Percentiles rank a stretch among this genome's conserved stretches.
Evolutionary conservation across 2,797 vertebrate genomes (phyloP).

Genomic region (Rhinichthys osculus): DNA sequence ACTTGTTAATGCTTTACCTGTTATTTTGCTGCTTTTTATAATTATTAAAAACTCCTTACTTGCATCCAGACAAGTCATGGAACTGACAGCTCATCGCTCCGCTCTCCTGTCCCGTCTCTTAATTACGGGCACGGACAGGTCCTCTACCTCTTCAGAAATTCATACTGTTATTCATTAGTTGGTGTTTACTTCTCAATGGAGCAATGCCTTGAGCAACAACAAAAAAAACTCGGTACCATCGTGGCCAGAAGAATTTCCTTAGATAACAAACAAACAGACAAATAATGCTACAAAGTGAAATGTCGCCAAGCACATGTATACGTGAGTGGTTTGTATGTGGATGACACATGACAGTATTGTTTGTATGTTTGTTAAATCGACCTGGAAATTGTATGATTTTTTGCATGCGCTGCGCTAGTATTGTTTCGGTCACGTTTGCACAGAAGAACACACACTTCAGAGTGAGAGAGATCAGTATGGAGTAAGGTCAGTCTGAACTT

Average conservation of each 20-base stretch:
- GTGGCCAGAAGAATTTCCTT: slow-evolving; percentile 63
- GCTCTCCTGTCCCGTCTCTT: slow-evolving; percentile 67
- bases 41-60: slow-evolving; percentile 37
- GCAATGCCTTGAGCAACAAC: slow-evolving; percentile 78
- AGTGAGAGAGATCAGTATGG: slow-evolving; percentile 48
- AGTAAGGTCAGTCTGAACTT: slow-evolving; percentile 41
- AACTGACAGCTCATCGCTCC: slow-evolving; percentile 63
- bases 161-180: slow-evolving; percentile 66
- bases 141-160: slow-evolving; percentile 82
- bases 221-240: slow-evolving; percentile 30
- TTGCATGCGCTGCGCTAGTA: slow-evolving; percentile 62
- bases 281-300: slow-evolving; percentile 58
- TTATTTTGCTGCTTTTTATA: slow-evolving; percentile 57
- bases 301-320: slow-evolving; percentile 70
- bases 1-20: slow-evolving; percentile 43
- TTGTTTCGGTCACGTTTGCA: slow-evolving; percentile 65
- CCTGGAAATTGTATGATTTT: slow-evolving; percentile 63
- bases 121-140: slow-evolving; percentile 70
- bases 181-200: slow-evolving; percentile 80
- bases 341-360: slow-evolving; percentile 64
- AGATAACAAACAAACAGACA: slow-evolving; percentile 48
- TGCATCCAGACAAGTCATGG: slow-evolving; percentile 45
- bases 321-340: slow-evolving; percentile 45
- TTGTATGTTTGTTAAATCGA: slow-evolving; percentile 65
- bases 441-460: slow-evolving; percentile 60